Evolutionary conservation across 2,888 invertebrate genomes (phyloP).

Genomic region (Anorthoa munda): DNA sequence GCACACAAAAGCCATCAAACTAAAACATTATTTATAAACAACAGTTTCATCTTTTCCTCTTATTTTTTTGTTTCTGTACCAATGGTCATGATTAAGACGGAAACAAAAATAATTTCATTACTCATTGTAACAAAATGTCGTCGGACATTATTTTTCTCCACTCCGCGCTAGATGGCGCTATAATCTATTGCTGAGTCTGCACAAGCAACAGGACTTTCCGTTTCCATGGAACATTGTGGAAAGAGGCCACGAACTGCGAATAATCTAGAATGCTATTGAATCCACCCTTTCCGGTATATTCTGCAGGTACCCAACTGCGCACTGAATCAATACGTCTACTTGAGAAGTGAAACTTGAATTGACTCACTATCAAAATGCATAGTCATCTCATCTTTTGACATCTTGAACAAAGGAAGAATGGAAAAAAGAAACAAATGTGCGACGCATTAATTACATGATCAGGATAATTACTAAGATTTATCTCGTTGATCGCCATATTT

Average conservation of each 20-base stretch:
- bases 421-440: conserved; percentile 13
- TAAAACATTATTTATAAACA: not conserved
- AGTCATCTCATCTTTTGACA: conserved; percentile 47
- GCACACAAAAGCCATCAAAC: not conserved
- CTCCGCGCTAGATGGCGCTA: conserved; percentile 35
- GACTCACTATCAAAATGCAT: conserved; percentile 37
- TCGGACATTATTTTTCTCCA: conserved; percentile 1
- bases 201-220: conserved; percentile 10
- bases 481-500: conserved; percentile 3
- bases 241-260: conserved; percentile 18
- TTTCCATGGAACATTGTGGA: conserved; percentile 46
- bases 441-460: conserved; percentile 1
- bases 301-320: not conserved
- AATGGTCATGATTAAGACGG: no score
- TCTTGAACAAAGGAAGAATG: conserved; percentile 34
- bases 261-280: conserved; percentile 37
- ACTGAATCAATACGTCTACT: conserved; percentile 17
- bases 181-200: not conserved
- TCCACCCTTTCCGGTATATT: not conserved
- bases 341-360: conserved; percentile 4
- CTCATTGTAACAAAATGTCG: not conserved
- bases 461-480: not conserved
- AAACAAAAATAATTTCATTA: no score
- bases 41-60: not conserved
- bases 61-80: not conserved